Evolutionary conservation across 2,797 vertebrate genomes (phyloP).

Genomic region (Pipistrellus pipistrellus): DNA sequence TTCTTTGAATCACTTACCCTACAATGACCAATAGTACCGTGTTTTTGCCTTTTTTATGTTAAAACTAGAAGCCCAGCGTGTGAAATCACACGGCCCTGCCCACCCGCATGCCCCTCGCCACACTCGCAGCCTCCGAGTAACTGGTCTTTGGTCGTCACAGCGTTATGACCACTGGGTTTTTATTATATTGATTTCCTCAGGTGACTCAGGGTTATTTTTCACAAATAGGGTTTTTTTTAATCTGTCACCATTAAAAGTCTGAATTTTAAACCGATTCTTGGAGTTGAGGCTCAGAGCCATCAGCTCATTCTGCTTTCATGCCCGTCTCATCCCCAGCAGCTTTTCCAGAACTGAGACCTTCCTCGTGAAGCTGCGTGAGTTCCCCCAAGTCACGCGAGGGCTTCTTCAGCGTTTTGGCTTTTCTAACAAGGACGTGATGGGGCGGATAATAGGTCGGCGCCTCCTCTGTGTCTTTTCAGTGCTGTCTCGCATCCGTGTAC

Average conservation of each 20-base stretch:
- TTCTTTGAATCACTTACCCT: constrained; percentile 26
- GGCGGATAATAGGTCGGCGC: background rate
- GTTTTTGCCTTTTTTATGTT: constrained; percentile 14
- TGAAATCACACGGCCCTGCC: too few species aligned
- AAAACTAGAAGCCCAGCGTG: background rate
- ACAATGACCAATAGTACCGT: background rate
- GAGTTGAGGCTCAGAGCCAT: background rate
- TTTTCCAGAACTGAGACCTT: background rate
- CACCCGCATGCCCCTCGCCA: too few species aligned
- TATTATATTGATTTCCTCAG: background rate
- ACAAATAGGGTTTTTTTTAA: background rate
- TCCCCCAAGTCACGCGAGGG: background rate
- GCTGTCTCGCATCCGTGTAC: background rate
- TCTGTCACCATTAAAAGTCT: background rate
- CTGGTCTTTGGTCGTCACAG: too few species aligned
- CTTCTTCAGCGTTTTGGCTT: background rate
- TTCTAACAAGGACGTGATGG: background rate
- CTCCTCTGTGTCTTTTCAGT: background rate
- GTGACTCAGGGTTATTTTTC: background rate
- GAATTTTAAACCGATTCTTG: background rate
- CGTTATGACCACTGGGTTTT: too few species aligned
- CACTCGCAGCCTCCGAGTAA: too few species aligned
- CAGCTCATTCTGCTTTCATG: background rate
- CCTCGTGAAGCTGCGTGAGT: background rate
- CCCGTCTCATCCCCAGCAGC: background rate